Percentiles rank a stretch among this genome's conserved stretches.
phyloP scores from a whole-genome alignment of 2,797 vertebrate species.

The Chaetophractus vellerosus region DNA sequence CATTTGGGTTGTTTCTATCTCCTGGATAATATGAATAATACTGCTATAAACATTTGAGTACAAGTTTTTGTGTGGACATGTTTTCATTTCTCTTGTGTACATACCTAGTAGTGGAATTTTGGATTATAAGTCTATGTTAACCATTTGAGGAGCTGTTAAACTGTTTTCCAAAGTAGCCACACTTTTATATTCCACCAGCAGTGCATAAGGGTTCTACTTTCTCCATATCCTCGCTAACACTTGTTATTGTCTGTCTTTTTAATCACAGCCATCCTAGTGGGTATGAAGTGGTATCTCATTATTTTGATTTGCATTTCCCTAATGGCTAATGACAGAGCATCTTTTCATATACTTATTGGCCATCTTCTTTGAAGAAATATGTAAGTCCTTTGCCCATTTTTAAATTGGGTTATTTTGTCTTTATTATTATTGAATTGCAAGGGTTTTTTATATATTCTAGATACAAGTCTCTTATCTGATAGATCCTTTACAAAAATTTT shows the following conservation, averaged over 20 bases:
- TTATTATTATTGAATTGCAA: background rate
- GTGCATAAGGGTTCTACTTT: background rate
- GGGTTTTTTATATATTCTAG: background rate
- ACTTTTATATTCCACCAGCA: background rate
- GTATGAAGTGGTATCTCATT: too few species aligned
- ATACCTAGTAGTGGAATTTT: background rate
- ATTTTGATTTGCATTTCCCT: background rate
- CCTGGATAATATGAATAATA: background rate
- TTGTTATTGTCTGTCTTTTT: background rate
- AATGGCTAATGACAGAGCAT: background rate
- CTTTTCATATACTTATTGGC: background rate
- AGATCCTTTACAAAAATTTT: slow-evolving; percentile 22
- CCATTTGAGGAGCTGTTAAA: background rate
- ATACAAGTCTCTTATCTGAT: background rate
- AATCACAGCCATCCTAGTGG: background rate
- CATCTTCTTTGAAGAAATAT: background rate
- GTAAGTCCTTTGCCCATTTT: background rate
- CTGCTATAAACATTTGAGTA: background rate
- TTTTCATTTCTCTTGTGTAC: slow-evolving; percentile 27
- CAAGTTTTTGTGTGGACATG: background rate
- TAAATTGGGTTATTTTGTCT: background rate
- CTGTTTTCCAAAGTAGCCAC: background rate
- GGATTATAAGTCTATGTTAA: background rate
- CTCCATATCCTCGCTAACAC: background rate
- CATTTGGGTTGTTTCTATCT: background rate